phyloP scores from a whole-genome alignment of 2,888 invertebrate species.

The Agonopterix alstromeriana region DNA sequence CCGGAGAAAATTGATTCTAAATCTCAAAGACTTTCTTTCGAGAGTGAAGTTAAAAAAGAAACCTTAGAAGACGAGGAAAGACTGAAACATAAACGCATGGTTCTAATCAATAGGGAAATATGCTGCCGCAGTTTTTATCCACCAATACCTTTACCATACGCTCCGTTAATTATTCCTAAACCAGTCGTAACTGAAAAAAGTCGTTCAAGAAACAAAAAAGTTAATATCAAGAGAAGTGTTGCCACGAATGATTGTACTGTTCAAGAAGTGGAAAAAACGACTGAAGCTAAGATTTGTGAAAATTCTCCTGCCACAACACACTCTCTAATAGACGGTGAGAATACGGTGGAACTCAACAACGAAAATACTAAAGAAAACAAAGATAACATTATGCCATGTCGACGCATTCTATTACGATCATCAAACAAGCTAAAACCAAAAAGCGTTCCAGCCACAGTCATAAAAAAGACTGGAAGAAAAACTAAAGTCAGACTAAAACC shows the following conservation, averaged over 20 bases:
- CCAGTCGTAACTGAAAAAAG: background rate
- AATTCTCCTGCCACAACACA: background rate
- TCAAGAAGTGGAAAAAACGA: background rate
- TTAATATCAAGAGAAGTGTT: background rate
- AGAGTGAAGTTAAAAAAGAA: conserved; percentile 14
- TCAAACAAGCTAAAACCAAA: conserved; percentile 28
- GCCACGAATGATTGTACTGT: background rate
- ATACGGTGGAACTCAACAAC: conserved; percentile 1
- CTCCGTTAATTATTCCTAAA: conserved; percentile 17
- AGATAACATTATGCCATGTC: conserved; percentile 10
- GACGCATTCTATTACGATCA: conserved; percentile 37
- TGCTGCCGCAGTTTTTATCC: conserved; percentile 25
- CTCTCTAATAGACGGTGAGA: background rate
- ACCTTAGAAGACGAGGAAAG: conserved; percentile 27
- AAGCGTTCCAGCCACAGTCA: background rate
- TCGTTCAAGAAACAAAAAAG: conserved; percentile 1
- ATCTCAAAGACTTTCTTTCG: conserved; percentile 10
- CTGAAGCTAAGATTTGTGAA: background rate
- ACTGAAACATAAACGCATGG: conserved; percentile 42
- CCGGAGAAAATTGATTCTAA: conserved; percentile 15
- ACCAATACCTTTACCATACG: conserved; percentile 45
- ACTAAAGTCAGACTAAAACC: conserved; percentile 17
- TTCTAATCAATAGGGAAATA: conserved; percentile 45
- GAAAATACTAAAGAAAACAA: conserved; percentile 33
- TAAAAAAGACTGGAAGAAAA: conserved; percentile 11